A percentile compares a stretch with the other conserved stretches of the same genome.
These are phyloP conservation scores for Melanocharis versteri DNA, from an alignment of 2,113 vertebrate genomes.

Conservation along the genomic window DNA sequence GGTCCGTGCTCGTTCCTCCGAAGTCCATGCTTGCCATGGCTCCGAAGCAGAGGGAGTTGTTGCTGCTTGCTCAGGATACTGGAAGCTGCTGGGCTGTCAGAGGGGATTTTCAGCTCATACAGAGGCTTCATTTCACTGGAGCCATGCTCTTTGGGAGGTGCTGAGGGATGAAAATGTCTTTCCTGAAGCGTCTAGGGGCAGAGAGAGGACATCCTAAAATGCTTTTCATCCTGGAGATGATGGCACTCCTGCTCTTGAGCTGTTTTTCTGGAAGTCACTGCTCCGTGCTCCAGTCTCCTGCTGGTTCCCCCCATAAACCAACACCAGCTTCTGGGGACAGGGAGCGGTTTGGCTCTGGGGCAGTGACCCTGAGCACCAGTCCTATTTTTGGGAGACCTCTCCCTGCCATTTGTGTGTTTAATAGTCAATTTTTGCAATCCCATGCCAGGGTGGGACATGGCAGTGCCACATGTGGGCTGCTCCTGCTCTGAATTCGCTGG, in stretches of 20 bases:
- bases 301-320: not conserved
- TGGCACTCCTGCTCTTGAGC: fast-evolving
- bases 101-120: not conserved
- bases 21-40: fast-evolving
- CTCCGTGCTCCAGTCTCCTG: fast-evolving
- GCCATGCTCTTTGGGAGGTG: not conserved
- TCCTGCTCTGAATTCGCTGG: not conserved
- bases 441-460: fast-evolving
- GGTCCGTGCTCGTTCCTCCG: fast-evolving
- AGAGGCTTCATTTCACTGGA: fast-evolving
- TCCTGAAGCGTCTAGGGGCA: not conserved
- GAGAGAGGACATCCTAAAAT: not conserved
- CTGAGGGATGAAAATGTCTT: fast-evolving
- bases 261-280: not conserved
- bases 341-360: not conserved
- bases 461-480: fast-evolving
- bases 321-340: fast-evolving
- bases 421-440: not conserved
- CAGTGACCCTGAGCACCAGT: not conserved
- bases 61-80: not conserved
- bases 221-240: fast-evolving
- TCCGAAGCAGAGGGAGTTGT: not conserved
- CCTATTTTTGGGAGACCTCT: not conserved
- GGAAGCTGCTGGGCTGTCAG: not conserved
- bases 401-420: fast-evolving